A percentile compares a stretch with the other conserved stretches of the same genome.
These are phyloP conservation scores for Strigamia transsilvanica DNA, from an alignment of 2,888 invertebrate genomes.

Conservation along the genomic window DNA sequence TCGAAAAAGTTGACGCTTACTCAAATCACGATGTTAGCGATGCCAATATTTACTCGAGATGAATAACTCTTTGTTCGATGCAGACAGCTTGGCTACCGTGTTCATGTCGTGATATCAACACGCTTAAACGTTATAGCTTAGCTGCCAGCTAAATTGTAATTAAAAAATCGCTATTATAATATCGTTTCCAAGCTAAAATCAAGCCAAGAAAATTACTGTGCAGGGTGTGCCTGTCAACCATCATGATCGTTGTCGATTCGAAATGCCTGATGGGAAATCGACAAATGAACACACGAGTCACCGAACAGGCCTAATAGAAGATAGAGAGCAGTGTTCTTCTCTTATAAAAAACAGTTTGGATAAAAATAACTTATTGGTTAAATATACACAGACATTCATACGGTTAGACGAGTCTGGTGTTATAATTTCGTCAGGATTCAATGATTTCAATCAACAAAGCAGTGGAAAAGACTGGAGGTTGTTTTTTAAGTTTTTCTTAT, in stretches of 20 bases:
- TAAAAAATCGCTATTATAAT: background rate
- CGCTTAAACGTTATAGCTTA: conserved; percentile 6
- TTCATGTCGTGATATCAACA: conserved; percentile 23
- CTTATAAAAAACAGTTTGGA: background rate
- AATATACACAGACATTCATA: background rate
- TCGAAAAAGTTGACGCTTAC: conserved; percentile 11
- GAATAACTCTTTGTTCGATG: conserved; percentile 32
- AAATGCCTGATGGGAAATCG: conserved; percentile 35
- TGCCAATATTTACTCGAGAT: conserved; percentile 40
- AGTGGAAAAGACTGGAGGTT: background rate
- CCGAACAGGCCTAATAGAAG: background rate
- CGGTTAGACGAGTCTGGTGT: background rate
- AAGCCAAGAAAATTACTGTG: conserved; percentile 27
- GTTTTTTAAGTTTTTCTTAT: background rate
- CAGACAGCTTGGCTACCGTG: conserved; percentile 37
- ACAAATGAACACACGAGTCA: conserved; percentile 38
- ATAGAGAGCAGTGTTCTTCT: background rate
- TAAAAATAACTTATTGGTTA: conserved; percentile 1
- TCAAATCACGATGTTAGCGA: conserved; percentile 42
- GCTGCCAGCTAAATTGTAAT: conserved; percentile 31
- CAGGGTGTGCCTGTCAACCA: conserved; percentile 41
- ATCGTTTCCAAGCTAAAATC: background rate
- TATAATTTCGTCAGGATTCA: background rate
- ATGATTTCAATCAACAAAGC: background rate
- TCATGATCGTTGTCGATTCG: conserved; percentile 29